A percentile compares a stretch with the other conserved stretches of the same genome.
Evolutionary conservation across 1,140 invertebrate genomes (phyloP).

Genomic region (Micrasema minimum): DNA sequence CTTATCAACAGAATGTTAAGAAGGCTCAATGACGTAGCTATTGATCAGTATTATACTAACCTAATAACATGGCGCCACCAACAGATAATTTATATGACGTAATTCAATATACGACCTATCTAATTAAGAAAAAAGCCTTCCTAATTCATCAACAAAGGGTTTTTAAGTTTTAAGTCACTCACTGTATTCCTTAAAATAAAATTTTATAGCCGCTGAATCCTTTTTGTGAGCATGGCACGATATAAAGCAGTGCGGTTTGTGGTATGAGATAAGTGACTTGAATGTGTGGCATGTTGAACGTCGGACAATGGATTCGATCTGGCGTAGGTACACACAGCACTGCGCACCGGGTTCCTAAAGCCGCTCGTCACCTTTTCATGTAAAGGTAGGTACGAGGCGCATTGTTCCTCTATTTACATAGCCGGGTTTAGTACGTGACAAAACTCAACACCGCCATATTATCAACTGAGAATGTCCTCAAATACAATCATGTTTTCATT

Average conservation of each 20-base stretch:
- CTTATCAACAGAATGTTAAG: too few relatives aligned
- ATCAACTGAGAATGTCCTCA: slow-evolving; percentile 8
- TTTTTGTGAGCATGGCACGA: neutral
- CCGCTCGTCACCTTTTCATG: slow-evolving; percentile 3
- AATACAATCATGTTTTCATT: slow-evolving; percentile 12
- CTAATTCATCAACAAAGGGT: too few relatives aligned
- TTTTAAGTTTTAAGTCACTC: neutral
- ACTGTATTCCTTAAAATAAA: neutral
- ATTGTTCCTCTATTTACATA: slow-evolving; percentile 10
- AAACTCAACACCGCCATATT: slow-evolving; percentile 8
- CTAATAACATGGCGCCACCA: too few relatives aligned
- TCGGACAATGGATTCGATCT: slow-evolving; percentile 24
- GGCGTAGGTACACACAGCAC: too few relatives aligned
- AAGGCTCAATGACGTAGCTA: too few relatives aligned
- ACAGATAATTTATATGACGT: too few relatives aligned
- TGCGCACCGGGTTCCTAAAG: slow-evolving; percentile 2
- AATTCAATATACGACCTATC: too few relatives aligned
- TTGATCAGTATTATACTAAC: too few relatives aligned
- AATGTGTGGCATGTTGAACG: neutral
- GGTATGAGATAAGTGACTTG: slow-evolving; percentile 3
- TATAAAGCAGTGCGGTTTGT: slow-evolving; percentile 20
- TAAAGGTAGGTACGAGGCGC: too few relatives aligned
- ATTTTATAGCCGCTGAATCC: slow-evolving; percentile 7
- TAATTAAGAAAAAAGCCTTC: too few relatives aligned
- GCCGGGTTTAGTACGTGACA: slow-evolving; percentile 12